Evolutionary conservation across 2,113 vertebrate species (phyloP).

Genomic region (Mustela lutreola): DNA sequence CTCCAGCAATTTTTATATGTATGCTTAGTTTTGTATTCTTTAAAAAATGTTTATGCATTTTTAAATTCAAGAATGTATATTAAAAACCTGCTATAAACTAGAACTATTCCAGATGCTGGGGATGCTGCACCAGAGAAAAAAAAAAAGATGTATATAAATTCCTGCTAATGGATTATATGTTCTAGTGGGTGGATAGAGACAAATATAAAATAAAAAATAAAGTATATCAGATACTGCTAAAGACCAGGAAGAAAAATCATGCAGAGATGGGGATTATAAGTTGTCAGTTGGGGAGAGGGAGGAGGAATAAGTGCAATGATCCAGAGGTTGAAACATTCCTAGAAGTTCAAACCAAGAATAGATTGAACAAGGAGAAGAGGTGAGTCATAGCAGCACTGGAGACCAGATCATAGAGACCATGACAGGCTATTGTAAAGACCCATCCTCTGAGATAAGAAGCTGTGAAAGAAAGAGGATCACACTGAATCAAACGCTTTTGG

Average conservation of each 20-base stretch:
- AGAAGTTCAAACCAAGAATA: background rate
- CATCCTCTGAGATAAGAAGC: background rate
- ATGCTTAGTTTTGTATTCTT: background rate
- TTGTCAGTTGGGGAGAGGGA: background rate
- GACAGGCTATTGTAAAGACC: background rate
- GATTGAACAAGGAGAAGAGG: accelerated
- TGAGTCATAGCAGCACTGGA: background rate
- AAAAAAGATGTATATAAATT: background rate
- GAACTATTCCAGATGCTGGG: background rate
- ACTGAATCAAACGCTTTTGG: background rate
- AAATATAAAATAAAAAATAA: background rate
- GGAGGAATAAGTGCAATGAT: background rate
- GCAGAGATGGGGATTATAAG: background rate
- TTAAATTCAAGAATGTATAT: background rate
- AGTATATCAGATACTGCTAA: background rate
- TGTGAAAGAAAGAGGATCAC: background rate
- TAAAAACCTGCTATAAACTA: background rate
- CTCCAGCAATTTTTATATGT: background rate
- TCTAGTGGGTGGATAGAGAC: background rate
- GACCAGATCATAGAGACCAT: background rate
- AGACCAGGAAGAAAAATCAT: background rate
- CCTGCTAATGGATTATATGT: background rate
- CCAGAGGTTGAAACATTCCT: background rate
- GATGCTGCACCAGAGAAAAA: background rate
- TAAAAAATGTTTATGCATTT: background rate